Conservation (phyloP, 1,140 invertebrate species). For the Pissodes strobi region DNA sequence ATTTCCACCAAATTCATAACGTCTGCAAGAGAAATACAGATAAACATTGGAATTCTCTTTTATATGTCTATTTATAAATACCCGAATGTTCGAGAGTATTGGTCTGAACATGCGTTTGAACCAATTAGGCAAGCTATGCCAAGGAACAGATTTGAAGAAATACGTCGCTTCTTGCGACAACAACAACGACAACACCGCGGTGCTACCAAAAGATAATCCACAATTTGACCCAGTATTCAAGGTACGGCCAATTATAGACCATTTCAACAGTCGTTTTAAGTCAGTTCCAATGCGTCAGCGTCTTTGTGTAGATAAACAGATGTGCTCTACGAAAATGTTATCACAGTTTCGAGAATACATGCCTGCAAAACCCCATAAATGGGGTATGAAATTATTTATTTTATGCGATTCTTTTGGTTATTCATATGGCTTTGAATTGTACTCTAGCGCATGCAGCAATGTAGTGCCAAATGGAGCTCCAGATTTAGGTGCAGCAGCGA, state of each 20-base stretch:
- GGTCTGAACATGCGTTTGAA: slow-evolving; percentile 7
- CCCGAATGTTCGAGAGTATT: slow-evolving; percentile 3
- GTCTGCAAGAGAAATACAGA: slow-evolving; percentile 4
- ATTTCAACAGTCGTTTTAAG: slow-evolving; percentile 51
- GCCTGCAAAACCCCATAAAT: too few species aligned
- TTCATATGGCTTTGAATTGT: too few species aligned
- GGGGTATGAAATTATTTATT: too few species aligned
- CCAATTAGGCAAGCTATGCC: slow-evolving; percentile 1
- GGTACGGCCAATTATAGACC: slow-evolving; percentile 52
- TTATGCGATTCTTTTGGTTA: too few species aligned
- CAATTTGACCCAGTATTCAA: slow-evolving; percentile 52
- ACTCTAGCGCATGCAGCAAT: too few species aligned
- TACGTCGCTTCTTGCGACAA: slow-evolving; percentile 29
- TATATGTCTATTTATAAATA: too few species aligned
- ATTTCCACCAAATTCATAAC: slow-evolving; percentile 6
- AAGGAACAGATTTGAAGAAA: slow-evolving; percentile 2
- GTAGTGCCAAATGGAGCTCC: too few species aligned
- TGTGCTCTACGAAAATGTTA: slow-evolving; percentile 39
- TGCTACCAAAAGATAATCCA: slow-evolving; percentile 34
- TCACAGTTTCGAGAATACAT: slow-evolving; percentile 36
- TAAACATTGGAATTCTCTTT: slow-evolving; percentile 3
- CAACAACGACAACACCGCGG: slow-evolving; percentile 47
- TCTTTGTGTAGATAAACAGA: slow-evolving; percentile 32
- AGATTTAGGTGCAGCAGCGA: too few species aligned
- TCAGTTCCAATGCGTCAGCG: slow-evolving; percentile 26